Evolutionary conservation across 2,888 invertebrate species (phyloP).

Genomic region (Apotomis capreana): DNA sequence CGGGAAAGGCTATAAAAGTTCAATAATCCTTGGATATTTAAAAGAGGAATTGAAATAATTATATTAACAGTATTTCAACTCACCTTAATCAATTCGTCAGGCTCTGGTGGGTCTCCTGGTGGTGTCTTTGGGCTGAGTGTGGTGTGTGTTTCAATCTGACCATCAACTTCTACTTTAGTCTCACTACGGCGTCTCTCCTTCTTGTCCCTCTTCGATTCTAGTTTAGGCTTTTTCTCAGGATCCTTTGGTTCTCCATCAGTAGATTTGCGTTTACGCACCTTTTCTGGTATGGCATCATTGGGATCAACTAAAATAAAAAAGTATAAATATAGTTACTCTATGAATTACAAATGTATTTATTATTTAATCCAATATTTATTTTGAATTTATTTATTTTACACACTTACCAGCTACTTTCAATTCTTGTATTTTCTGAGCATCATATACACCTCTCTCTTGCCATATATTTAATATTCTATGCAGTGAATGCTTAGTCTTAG

Average conservation of each 20-base stretch:
- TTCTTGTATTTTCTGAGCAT: slow-evolving; percentile 90
- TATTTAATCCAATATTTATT: too few species aligned
- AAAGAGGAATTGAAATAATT: too few species aligned
- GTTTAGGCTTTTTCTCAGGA: slow-evolving; percentile 74
- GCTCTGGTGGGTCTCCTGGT: slow-evolving; percentile 94
- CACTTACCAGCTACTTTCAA: slow-evolving; percentile 86
- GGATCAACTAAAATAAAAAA: slow-evolving; percentile 68
- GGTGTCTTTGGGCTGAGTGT: slow-evolving; percentile 91
- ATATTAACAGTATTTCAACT: background rate
- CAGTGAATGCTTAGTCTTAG: slow-evolving; percentile 91
- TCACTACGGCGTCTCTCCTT: slow-evolving; percentile 72
- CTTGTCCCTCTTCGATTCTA: slow-evolving; percentile 59
- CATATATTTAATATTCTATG: slow-evolving; percentile 94
- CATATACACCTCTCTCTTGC: slow-evolving; percentile 96
- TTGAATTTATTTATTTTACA: background rate
- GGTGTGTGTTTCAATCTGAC: slow-evolving; percentile 89
- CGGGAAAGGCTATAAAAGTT: too few species aligned
- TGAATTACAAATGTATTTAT: too few species aligned
- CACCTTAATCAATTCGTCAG: slow-evolving; percentile 94
- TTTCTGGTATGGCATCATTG: slow-evolving; percentile 66
- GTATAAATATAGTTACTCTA: background rate
- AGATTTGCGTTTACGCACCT: slow-evolving; percentile 67
- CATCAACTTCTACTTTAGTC: slow-evolving; percentile 84
- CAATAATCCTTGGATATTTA: too few species aligned
- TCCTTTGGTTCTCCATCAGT: slow-evolving; percentile 63